These are phyloP conservation scores for Pheosia gnoma DNA, from an alignment of 2,888 invertebrate genomes.

Conservation along the genomic window DNA sequence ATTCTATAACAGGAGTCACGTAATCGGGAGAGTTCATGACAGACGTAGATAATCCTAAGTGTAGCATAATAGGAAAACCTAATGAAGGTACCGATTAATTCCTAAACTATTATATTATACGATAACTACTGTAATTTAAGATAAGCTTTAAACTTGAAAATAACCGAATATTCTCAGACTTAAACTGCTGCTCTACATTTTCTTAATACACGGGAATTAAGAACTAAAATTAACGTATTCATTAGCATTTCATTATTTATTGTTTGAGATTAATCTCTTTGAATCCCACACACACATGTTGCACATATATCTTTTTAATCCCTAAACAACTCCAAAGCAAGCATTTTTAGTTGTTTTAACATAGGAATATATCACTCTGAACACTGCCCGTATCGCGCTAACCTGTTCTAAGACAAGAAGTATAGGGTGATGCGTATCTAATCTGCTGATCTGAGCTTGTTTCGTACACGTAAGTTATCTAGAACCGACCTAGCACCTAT, in stretches of 20 bases:
- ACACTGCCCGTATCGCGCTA: conserved; percentile 48
- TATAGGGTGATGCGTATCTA: conserved; percentile 69
- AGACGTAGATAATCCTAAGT: too few relatives aligned
- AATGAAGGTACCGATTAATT: too few relatives aligned
- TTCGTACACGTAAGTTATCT: conserved; percentile 55
- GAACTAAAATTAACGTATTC: background rate
- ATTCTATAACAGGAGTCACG: conserved; percentile 26
- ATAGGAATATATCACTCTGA: conserved; percentile 46
- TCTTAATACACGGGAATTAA: conserved; percentile 10
- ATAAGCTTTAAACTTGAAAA: too few relatives aligned
- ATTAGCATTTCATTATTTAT: background rate
- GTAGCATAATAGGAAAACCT: too few relatives aligned
- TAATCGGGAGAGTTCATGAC: conserved; percentile 14
- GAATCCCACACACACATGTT: background rate
- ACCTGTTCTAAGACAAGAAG: conserved; percentile 63
- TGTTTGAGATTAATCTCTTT: background rate
- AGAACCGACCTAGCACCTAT: conserved; percentile 47
- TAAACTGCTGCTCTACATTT: too few relatives aligned
- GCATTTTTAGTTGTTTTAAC: conserved; percentile 9
- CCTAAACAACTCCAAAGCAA: conserved; percentile 6
- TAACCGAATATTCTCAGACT: too few relatives aligned
- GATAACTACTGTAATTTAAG: too few relatives aligned
- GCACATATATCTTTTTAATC: background rate
- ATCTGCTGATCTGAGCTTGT: conserved; percentile 73
- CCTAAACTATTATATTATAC: too few relatives aligned